Conservation (phyloP, 2,888 invertebrate genomes). For the Papilio demoleus region DNA sequence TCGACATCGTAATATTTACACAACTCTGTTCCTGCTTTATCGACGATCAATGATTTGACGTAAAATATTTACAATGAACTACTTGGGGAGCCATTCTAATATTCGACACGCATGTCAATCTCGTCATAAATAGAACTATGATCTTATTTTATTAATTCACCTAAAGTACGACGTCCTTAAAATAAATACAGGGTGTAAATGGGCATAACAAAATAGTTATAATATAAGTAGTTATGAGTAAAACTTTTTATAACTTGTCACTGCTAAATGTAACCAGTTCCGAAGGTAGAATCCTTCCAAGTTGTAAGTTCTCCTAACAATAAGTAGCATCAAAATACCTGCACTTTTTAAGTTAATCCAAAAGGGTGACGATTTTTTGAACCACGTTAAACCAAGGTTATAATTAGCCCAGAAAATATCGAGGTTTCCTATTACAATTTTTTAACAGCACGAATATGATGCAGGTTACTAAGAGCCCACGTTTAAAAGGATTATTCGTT, state of each 20-base stretch:
- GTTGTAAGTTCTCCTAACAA: neutral
- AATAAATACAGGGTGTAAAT: too few relatives aligned
- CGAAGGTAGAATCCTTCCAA: too few relatives aligned
- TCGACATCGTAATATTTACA: neutral
- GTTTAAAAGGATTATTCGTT: conserved; percentile 80
- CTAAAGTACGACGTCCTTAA: too few relatives aligned
- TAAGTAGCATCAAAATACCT: conserved; percentile 13
- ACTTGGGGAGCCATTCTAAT: conserved; percentile 62
- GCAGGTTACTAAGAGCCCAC: conserved; percentile 62
- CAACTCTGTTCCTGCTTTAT: conserved; percentile 53
- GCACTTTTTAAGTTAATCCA: conserved; percentile 20
- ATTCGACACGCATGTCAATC: conserved; percentile 58
- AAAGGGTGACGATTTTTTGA: conserved; percentile 16
- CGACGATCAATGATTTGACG: conserved; percentile 77
- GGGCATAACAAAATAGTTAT: too few relatives aligned
- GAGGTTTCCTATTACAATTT: conserved; percentile 67
- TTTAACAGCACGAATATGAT: conserved; percentile 71
- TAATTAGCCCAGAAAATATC: conserved; percentile 47
- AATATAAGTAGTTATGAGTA: too few relatives aligned
- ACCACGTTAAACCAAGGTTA: conserved; percentile 26
- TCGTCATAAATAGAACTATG: conserved; percentile 35
- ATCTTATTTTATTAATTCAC: too few relatives aligned
- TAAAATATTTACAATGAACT: conserved; percentile 67
- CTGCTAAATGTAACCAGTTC: too few relatives aligned
- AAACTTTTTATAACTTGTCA: too few relatives aligned